Percentiles rank a stretch among this genome's conserved stretches.
Conservation (phyloP, 23 tunicate species). For the Trididemnum clinides region DNA sequence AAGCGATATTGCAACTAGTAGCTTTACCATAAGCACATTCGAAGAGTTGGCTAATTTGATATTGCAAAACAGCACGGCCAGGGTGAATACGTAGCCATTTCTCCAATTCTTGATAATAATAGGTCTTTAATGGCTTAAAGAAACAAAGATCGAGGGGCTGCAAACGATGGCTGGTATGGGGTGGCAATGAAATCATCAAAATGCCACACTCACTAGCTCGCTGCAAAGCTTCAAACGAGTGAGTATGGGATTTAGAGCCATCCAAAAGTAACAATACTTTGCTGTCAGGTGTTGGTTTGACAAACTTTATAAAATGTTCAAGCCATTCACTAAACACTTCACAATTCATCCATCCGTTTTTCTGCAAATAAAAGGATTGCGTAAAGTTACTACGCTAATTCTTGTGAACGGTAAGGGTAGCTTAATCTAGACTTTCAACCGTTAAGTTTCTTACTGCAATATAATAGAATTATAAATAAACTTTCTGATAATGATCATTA, state of each 20-base stretch:
- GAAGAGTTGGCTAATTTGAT: conserved; percentile 26
- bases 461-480: too few relatives aligned
- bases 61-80: conserved; percentile 22
- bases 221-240: conserved; percentile 10
- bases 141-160: conserved; percentile 40
- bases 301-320: conserved; percentile 33
- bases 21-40: conserved; percentile 41
- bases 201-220: conserved; percentile 21
- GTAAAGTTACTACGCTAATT: too few relatives aligned
- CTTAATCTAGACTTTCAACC: too few relatives aligned
- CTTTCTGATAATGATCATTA: too few relatives aligned
- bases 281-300: not conserved
- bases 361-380: too few relatives aligned
- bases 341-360: conserved; percentile 48
- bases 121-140: conserved; percentile 37
- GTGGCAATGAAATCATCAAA: conserved; percentile 35
- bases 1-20: conserved; percentile 5
- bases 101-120: conserved; percentile 16
- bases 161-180: conserved; percentile 36
- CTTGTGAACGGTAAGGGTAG: too few relatives aligned
- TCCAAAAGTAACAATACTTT: conserved; percentile 33
- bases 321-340: conserved; percentile 32
- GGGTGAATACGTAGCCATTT: conserved; percentile 43
- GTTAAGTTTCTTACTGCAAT: too few relatives aligned
- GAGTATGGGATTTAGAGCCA: conserved; percentile 30